A percentile compares a stretch with the other conserved stretches of the same genome.
These are phyloP conservation scores for Brenthis hecate DNA, from an alignment of 2,888 invertebrate genomes.

Conservation along the genomic window DNA sequence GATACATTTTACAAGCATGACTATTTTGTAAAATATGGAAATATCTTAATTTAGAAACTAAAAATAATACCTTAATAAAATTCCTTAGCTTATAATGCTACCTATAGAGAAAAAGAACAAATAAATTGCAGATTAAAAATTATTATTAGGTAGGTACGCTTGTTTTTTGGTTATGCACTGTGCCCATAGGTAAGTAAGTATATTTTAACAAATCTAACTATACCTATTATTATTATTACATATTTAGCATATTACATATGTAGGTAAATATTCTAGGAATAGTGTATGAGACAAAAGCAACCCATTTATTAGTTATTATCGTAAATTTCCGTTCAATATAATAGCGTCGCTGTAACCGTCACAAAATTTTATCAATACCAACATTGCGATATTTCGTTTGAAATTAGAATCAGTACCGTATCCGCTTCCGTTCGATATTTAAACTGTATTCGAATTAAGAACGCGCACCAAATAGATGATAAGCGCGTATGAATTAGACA, in stretches of 20 bases:
- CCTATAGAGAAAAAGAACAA: too few species aligned
- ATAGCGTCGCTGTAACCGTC: constrained; percentile 59
- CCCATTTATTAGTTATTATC: constrained; percentile 65
- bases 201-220: too few species aligned
- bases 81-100: too few species aligned
- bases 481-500: constrained; percentile 49
- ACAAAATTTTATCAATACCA: constrained; percentile 79
- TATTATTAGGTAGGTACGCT: too few species aligned
- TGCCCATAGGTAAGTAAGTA: too few species aligned
- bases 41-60: too few species aligned
- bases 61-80: too few species aligned
- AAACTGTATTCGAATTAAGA: constrained; percentile 73
- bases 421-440: constrained; percentile 82
- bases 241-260: too few species aligned
- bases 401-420: constrained; percentile 81
- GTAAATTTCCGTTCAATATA: constrained; percentile 79
- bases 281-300: constrained; percentile 20
- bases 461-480: constrained; percentile 67
- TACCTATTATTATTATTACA: neutral
- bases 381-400: constrained; percentile 77
- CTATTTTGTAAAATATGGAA: too few species aligned
- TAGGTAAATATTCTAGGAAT: constrained; percentile 19
- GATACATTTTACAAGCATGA: too few species aligned
- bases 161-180: too few species aligned
- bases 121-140: too few species aligned